phyloP scores from a whole-genome alignment of 2,888 invertebrate species.

The Cerastoderma edule region DNA sequence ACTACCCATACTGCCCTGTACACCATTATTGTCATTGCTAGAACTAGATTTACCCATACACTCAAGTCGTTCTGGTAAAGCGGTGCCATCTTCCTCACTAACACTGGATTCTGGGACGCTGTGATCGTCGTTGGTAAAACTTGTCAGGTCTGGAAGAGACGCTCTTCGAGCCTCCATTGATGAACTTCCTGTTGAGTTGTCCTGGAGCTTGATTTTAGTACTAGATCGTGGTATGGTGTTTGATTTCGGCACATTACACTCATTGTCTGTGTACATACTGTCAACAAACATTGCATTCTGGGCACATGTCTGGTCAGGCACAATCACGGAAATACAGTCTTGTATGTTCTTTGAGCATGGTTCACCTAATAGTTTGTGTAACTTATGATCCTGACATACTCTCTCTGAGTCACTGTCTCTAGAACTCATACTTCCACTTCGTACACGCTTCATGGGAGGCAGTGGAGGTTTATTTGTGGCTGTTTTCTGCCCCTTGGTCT shows the following conservation, averaged over 20 bases:
- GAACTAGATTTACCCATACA: slow-evolving; percentile 76
- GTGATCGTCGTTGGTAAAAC: slow-evolving; percentile 59
- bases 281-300: slow-evolving; percentile 64
- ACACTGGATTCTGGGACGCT: slow-evolving; percentile 63
- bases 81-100: slow-evolving; percentile 61
- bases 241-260: slow-evolving; percentile 57
- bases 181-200: slow-evolving; percentile 68
- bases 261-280: slow-evolving; percentile 61
- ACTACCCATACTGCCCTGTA: slow-evolving; percentile 44
- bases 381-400: slow-evolving; percentile 56
- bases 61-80: slow-evolving; percentile 66
- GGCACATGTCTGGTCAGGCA: slow-evolving; percentile 56
- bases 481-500: slow-evolving; percentile 50
- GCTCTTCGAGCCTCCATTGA: slow-evolving; percentile 66
- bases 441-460: slow-evolving; percentile 58
- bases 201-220: slow-evolving; percentile 64
- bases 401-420: slow-evolving; percentile 57
- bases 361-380: slow-evolving; percentile 62
- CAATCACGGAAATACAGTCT: slow-evolving; percentile 61
- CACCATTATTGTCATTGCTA: slow-evolving; percentile 62
- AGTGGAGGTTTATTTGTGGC: slow-evolving; percentile 57
- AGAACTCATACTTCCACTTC: slow-evolving; percentile 59
- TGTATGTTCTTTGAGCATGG: slow-evolving; percentile 60
- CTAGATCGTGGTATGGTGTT: slow-evolving; percentile 73
- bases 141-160: slow-evolving; percentile 67